Conservation (phyloP, 2,797 vertebrate genomes). For the Enteromius thamalakanensis region DNA sequence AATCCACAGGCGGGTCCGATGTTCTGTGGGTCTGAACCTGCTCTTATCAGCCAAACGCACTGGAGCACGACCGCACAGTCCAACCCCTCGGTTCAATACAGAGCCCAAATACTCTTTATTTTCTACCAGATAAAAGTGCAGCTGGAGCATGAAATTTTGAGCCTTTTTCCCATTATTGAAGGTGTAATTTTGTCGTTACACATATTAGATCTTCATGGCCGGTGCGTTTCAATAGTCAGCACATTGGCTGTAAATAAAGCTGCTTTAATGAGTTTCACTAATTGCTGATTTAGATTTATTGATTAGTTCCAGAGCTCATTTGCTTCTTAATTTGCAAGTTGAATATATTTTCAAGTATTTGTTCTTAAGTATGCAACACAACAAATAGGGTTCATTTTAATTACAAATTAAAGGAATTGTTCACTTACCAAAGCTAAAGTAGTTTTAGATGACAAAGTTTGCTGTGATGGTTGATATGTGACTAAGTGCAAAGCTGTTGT, state of each 20-base stretch:
- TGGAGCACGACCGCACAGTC: conserved; percentile 58
- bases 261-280: conserved; percentile 39
- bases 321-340: conserved; percentile 54
- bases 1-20: conserved; percentile 63
- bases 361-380: conserved; percentile 12
- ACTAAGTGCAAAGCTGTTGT: neutral
- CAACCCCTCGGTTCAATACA: conserved; percentile 60
- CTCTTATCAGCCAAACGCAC: conserved; percentile 67
- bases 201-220: conserved; percentile 38
- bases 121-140: conserved; percentile 36
- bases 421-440: neutral
- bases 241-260: conserved; percentile 35
- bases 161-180: conserved; percentile 40
- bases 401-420: neutral
- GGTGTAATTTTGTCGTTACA: conserved; percentile 46
- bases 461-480: neutral
- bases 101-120: conserved; percentile 36
- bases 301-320: conserved; percentile 49
- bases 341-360: conserved; percentile 6
- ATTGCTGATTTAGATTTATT: conserved; percentile 50
- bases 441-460: neutral
- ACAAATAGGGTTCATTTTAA: conserved; percentile 10
- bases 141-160: conserved; percentile 32
- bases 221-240: conserved; percentile 37
- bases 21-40: conserved; percentile 50